A percentile compares a stretch with the other conserved stretches of the same genome.
phyloP scores from a whole-genome alignment of 2,113 vertebrate genomes.

The Oryzias curvinotus region DNA sequence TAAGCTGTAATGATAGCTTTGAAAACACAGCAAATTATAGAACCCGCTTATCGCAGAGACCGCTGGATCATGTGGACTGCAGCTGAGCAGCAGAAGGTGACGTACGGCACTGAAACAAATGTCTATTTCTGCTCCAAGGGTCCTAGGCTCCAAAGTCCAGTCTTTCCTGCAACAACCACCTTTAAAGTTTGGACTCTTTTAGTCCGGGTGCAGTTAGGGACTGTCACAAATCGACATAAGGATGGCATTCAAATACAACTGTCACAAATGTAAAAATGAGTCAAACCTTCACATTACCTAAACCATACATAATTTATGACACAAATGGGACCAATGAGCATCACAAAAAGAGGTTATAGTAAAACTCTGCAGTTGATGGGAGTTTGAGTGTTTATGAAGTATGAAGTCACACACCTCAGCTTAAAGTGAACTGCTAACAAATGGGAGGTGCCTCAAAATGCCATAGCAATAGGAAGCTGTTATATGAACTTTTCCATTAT shows the following conservation, averaged over 20 bases:
- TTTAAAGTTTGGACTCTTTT: too few species aligned
- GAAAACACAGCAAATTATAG: conserved; percentile 45
- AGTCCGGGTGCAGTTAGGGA: too few species aligned
- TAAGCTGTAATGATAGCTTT: conserved; percentile 43
- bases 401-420: too few species aligned
- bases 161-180: too few species aligned
- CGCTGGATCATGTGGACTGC: conserved; percentile 39
- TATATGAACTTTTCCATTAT: too few species aligned
- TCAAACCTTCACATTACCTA: conserved; percentile 24
- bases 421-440: too few species aligned
- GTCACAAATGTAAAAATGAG: conserved; percentile 30
- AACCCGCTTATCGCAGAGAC: conserved; percentile 8
- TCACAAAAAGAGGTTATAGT: conserved; percentile 9
- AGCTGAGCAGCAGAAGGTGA: conserved; percentile 33
- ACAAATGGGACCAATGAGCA: conserved; percentile 22
- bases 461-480: too few species aligned
- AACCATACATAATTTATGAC: conserved; percentile 29
- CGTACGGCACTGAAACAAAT: not conserved
- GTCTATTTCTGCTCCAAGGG: too few species aligned
- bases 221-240: not conserved
- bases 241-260: conserved; percentile 41
- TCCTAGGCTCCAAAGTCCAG: too few species aligned
- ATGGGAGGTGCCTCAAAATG: too few species aligned
- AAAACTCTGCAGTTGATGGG: not conserved
- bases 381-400: too few species aligned